Conservation (phyloP, 2,888 invertebrate genomes). For the Athripsodes cinereus region DNA sequence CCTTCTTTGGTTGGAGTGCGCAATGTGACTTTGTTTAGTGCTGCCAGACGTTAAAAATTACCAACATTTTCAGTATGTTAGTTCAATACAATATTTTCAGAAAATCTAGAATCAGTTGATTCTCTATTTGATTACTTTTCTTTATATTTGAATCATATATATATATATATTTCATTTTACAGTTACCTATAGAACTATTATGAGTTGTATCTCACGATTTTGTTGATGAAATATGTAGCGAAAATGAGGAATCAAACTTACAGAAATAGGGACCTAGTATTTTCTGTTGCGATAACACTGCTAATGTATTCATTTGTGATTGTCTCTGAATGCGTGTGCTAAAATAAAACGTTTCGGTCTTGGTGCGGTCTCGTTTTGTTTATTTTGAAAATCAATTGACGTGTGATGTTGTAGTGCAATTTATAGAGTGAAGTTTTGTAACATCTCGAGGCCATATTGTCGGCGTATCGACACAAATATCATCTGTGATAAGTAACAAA, state of each 20-base stretch:
- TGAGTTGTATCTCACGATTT: too few species aligned
- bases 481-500: background rate
- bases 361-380: background rate
- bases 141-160: too few species aligned
- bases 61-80: too few species aligned
- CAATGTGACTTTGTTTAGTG: background rate
- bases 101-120: too few species aligned
- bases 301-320: background rate
- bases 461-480: background rate
- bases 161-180: too few species aligned
- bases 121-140: too few species aligned
- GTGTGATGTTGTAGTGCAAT: background rate
- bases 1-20: background rate
- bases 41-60: too few species aligned
- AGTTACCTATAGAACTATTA: too few species aligned
- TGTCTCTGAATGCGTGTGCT: background rate
- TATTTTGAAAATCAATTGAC: constrained; percentile 2
- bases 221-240: too few species aligned
- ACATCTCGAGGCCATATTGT: background rate
- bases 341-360: background rate
- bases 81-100: too few species aligned
- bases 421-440: background rate
- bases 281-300: background rate
- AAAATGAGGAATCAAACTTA: too few species aligned
- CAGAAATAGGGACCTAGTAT: too few species aligned